These are phyloP conservation scores for Fopius arisanus DNA, from an alignment of 1,140 invertebrate genomes.

Conservation along the genomic window DNA sequence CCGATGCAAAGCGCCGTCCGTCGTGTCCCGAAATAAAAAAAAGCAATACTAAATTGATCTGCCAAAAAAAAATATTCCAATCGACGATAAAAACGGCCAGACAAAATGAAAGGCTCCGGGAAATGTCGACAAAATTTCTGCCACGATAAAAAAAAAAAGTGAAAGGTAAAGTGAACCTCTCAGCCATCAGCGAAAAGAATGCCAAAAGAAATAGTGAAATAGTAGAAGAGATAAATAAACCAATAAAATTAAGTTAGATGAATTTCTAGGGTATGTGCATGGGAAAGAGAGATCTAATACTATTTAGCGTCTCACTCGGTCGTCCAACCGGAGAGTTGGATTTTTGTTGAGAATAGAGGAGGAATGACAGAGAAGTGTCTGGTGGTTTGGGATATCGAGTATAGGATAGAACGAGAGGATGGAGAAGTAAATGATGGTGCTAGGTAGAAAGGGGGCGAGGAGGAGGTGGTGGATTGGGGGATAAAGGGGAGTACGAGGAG, in stretches of 20 bases:
- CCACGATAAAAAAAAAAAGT: not conserved
- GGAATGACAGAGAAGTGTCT: constrained; percentile 3
- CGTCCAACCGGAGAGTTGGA: not conserved
- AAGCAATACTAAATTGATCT: too few species aligned
- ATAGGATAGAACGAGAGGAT: constrained; percentile 16
- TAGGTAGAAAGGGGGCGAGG: not conserved
- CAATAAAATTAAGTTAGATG: not conserved
- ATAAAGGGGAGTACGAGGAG: constrained; percentile 15
- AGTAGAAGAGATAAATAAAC: not conserved
- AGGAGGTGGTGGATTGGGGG: constrained; percentile 22
- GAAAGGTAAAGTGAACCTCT: not conserved
- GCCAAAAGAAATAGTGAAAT: not conserved
- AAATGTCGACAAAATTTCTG: not conserved
- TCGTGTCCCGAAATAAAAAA: not conserved
- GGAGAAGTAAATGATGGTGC: constrained; percentile 31
- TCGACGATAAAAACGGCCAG: too few species aligned
- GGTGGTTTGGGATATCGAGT: constrained; percentile 17
- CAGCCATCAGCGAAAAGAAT: not conserved
- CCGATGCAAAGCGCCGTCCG: constrained; percentile 36
- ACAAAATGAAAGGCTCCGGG: not conserved
- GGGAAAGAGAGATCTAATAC: constrained; percentile 9
- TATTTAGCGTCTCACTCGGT: not conserved
- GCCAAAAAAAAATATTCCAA: too few species aligned
- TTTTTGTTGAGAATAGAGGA: not conserved
- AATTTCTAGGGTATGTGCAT: not conserved